Evolutionary conservation across 2,113 vertebrate species (phyloP), one percentile per base, ranked within the genome.

Genomic region (Chaetodon trifascialis): DNA sequence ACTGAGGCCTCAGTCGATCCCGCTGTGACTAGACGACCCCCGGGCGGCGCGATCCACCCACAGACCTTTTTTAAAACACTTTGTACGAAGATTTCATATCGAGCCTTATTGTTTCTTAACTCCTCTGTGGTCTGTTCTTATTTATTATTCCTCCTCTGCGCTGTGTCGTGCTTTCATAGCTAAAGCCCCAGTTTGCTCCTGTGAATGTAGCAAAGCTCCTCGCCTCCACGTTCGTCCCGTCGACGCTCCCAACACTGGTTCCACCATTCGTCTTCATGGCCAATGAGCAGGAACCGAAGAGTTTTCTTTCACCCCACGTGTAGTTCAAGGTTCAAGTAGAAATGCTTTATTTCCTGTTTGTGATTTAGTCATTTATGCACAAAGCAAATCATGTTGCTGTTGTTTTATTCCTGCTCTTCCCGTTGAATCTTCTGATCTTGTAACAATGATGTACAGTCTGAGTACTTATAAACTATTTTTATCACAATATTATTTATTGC

Each of bases 401-500:
- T 92, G 71, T 92, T 91, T 93, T 92, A 78, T 76, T 94, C 95
- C 88, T 94, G 95, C 92, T 89, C 95, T 95, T 92, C 92, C 95
- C 91, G 86, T 95, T 95, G 94, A 95, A 94, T 94, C 95, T 90
- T 92, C 94, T 94, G 89, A 95, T 96, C 95, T 94, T 97, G 96
- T 98, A 98, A 99, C 97, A 96, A 96, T 96, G 95, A 95, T 99
- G 97, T 99, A 99, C 97, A 98, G 97, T 96, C 96, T 94, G 94
- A 95, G 92, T 96, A 96, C 97, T 97, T 96, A 97, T 96, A 96
- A 97, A 96, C 97, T 98, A 95, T 99, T 98, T 99, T 99, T 98
- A 99, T 97, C 98, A 99, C 97, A 98, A 97, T 98, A 97, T 99
- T 99, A 99, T 99, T 99, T 99, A 99, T 99, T 99, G 96, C 97